Evolutionary conservation across 37 sponge, comb jelly and placozoan species (phyloP), one percentile per base, ranked within the genome.

Genomic region (Sycon ciliatum): DNA sequence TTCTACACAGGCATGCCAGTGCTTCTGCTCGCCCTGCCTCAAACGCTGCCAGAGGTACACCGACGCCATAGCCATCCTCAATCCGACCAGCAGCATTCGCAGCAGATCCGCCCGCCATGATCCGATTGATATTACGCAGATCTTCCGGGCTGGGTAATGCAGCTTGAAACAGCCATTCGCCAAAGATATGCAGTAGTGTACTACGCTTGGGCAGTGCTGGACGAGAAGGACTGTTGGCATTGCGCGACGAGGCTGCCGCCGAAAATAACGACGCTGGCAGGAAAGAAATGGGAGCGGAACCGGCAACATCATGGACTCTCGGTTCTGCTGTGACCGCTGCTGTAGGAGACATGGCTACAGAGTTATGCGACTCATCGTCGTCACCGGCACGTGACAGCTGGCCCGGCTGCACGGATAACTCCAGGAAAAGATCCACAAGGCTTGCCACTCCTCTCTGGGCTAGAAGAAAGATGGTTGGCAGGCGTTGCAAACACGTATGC

Each of bases 11-110:
- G 4, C 82, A 77, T 34, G 85, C 83, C 56, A 87, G 68, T 3
- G 93, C 93, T 40, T 88, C 88, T 3, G 93, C 85, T 33, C 88
- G 71, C 4, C 93, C 93, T 0, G 75, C 78, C 55, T 92, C 93
- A 64, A 81, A 81, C 6, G 63, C 20, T 9, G 31, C n/a, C 7
- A 11, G 7, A 22, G 31, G 31, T 60, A 22, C 16, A 11, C 63
- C 63, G 24, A 24, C 26, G 16, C 53, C 53, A 46, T 46, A 13
- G 16, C 53, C 53, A n/a, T n/a, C n/a, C n/a, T n/a, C n/a, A n/a
- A n/a, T n/a, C n/a, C n/a, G n/a, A 46, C 53, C 53, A 18, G 53
- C 53, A 18, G 53, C 53, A 18, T 13, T 18, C 16, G 53, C 53
- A 7, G 11, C 26, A 24, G 63, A 11, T n/a, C n/a, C n/a, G n/a